Evolutionary conservation across 2,113 vertebrate genomes (phyloP), one percentile per base, ranked within the genome.

Genomic region (Desmodus rotundus): DNA sequence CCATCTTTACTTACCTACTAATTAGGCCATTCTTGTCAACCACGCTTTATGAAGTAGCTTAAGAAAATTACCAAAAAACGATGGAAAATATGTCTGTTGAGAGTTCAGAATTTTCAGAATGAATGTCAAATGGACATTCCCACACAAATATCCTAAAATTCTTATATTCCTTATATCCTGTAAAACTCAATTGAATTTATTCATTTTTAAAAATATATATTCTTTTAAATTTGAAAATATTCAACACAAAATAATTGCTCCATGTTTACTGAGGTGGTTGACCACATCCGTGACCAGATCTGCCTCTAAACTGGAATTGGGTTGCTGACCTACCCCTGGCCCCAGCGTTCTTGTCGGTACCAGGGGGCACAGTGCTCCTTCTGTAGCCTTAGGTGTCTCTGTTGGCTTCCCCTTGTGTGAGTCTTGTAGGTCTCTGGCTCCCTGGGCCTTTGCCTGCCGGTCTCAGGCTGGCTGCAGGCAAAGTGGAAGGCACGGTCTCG

Each of bases 261-360:
- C 26, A 73, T 8, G 14, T 45, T 73, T 45, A 45, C 72, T 99
- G 99, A 93, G 99, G 99, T 91, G 99, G 99, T 98, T 99, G 99
- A 98, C 99, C 99, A 99, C 99, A 98, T 97, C 99, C 99, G 93
- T 99, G 99, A 96, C 99, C 99, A n/a, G 99, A 99, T 97, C 99
- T 99, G 89, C 99, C 99, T 98, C 99, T 99, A 33, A 99, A 99
- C 97, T 99, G 99, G 98, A 99, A 99, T 97, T 99, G 99, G 4
- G 99, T 99, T 33, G 99, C 99, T 92, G 99, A 99, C 98, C 99
- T 99, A 96, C 99, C 99, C 72, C 99, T 99, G 1, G 99, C 99
- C 97, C 99, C 99, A 1, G 99, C 99, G 97, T 99, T 99, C 97
- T 99, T 99, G 98, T 99, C 99, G 77, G 99, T 99, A 93, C 99